Conservation (phyloP, 1,140 invertebrate genomes). For the Semibalanus balanoides region DNA sequence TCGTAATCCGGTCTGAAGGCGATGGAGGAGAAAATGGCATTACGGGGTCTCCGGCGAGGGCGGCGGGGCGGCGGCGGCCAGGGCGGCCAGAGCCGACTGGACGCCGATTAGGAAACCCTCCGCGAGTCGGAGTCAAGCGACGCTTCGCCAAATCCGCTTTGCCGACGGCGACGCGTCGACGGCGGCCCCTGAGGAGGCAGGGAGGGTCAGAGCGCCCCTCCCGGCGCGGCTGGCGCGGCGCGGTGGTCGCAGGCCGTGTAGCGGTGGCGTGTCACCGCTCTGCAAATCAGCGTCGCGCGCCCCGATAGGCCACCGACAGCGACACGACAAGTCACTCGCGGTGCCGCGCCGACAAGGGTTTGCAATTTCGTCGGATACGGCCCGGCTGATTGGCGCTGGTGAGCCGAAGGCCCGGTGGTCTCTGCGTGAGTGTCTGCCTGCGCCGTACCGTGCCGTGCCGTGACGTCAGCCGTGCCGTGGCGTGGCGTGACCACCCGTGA, state of each 20-base stretch:
- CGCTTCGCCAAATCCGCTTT: neutral
- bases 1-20: neutral
- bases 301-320: neutral
- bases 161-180: neutral
- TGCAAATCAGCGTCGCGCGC: neutral
- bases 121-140: neutral
- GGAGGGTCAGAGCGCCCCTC: neutral
- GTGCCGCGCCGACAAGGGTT: neutral
- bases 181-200: too few species aligned
- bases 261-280: neutral
- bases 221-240: too few species aligned
- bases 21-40: constrained; percentile 3
- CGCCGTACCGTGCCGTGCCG: too few species aligned
- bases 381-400: neutral
- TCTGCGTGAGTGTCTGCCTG: too few species aligned
- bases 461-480: too few species aligned
- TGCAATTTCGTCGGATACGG: neutral
- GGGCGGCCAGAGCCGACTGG: too few species aligned
- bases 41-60: neutral
- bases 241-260: neutral
- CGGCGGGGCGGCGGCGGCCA: too few species aligned
- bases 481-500: too few species aligned
- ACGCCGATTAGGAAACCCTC: neutral
- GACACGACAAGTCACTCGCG: neutral
- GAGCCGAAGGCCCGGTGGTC: too few species aligned